Base-by-base conservation (phyloP, 2,113 vertebrate species). In the Tachuris rubrigastra region DNA sequence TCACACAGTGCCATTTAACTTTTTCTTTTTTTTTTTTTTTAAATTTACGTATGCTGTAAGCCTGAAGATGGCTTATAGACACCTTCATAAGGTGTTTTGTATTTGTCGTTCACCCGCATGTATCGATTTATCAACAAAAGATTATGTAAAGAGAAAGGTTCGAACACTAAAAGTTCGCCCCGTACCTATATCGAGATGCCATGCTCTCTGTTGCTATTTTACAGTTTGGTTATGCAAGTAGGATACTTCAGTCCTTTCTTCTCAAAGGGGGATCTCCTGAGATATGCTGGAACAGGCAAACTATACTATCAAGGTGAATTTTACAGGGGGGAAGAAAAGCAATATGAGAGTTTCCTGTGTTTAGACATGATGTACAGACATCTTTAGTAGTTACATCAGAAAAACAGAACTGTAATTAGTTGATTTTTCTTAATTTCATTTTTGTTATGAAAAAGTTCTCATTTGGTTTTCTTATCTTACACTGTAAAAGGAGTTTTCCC, bases 101-200 rank as follows among this genome's bases (percentile, higher is more conserved):
- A 21, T 18, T 33, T 9, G 10, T 65, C 50, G 13, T 4, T 52
- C 28, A 52, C 42, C 15, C 19, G 25, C 22, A 4, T 3, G 5
- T 50, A 28, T 8, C 22, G 55, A 58, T 71, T 41, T 35, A 44
- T 42, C 10, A 49, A n/a, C 19, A 71, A 62, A 15, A 50, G 65
- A 27, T 21, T 2, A 69, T 0, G 15, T 33, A 37, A 87, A 67
- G 6, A 14, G 16, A 80, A 81, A 63, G 9, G 39, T 30, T 37
- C 0, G 6, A 30, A 24, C 30, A 25, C n/a, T 14, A 14, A 28
- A 60, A 44, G 35, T 31, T 66, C 67, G 23, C 14, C 71, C 62
- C 21, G 2, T 17, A 44, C 35, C 30, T 46, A 0, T 13, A 9
- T 21, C 22, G 37, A 31, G 5, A 23, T 55, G 50, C 21, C 30